These are phyloP conservation scores for Melanerpes formicivorus DNA, from an alignment of 2,113 vertebrate genomes.

Conservation along the genomic window DNA sequence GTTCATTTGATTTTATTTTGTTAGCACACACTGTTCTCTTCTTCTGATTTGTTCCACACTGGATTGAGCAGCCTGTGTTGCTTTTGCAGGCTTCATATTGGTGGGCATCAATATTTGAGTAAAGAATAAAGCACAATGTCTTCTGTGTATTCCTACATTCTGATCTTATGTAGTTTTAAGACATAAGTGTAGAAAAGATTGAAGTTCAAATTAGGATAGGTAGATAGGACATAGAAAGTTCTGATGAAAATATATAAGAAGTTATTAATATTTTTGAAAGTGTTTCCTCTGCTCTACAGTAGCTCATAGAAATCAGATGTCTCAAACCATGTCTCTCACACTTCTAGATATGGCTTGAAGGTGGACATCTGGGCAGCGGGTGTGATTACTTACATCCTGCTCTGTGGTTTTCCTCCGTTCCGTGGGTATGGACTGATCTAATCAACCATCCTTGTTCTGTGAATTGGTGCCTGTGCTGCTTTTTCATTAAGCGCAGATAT, in stretches of 20 bases:
- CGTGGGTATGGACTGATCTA: slow-evolving; percentile 84
- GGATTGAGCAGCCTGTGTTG: neutral
- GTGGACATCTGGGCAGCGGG: slow-evolving; percentile 99
- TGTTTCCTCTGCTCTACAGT: neutral
- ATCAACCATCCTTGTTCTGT: slow-evolving; percentile 27
- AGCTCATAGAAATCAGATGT: neutral
- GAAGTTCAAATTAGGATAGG: neutral
- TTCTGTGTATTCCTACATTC: neutral
- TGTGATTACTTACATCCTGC: slow-evolving; percentile 95
- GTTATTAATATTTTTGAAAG: neutral
- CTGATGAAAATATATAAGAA: neutral
- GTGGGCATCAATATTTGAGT: neutral
- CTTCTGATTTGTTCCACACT: neutral
- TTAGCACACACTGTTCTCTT: neutral
- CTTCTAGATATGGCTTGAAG: slow-evolving; percentile 92
- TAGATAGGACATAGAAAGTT: neutral
- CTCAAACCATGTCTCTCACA: slow-evolving; percentile 55
- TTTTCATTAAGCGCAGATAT: neutral
- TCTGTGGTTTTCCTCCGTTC: slow-evolving; percentile 97
- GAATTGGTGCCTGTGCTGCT: neutral
- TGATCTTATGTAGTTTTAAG: neutral
- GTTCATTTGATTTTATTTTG: neutral
- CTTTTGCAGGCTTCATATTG: neutral
- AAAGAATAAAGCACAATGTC: neutral
- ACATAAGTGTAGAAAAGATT: neutral